Conservation (phyloP, 2,888 invertebrate species). For the Icerya purchasi region DNA sequence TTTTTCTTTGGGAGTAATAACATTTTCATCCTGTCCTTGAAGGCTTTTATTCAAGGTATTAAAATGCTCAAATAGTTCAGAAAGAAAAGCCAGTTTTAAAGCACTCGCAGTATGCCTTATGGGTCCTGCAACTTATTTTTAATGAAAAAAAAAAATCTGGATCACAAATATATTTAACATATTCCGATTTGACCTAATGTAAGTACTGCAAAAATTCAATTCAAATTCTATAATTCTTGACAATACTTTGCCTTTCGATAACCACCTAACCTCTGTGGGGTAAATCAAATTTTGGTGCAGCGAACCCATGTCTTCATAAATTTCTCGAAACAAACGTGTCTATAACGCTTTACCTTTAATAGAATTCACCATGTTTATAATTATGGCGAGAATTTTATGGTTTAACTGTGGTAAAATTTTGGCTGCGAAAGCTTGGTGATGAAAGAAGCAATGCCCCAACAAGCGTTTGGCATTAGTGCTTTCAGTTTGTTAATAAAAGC, state of each 20-base stretch:
- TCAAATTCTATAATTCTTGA: not conserved
- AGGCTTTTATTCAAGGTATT: too few relatives aligned
- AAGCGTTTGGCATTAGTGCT: constrained; percentile 19
- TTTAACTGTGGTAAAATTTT: constrained; percentile 14
- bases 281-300: too few relatives aligned
- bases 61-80: too few relatives aligned
- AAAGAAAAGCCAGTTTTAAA: too few relatives aligned
- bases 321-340: not conserved
- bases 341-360: constrained; percentile 18
- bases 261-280: too few relatives aligned
- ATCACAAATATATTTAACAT: too few relatives aligned
- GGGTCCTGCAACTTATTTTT: too few relatives aligned
- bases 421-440: constrained; percentile 19
- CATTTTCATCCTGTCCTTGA: too few relatives aligned
- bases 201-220: not conserved
- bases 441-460: constrained; percentile 18
- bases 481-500: constrained; percentile 20
- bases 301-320: not conserved
- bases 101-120: too few relatives aligned
- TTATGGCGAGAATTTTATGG: constrained; percentile 12
- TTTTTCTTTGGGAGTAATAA: too few relatives aligned
- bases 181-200: not conserved
- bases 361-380: constrained; percentile 20
- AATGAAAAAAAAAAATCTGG: not conserved
- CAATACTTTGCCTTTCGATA: too few relatives aligned